These are phyloP conservation scores for Ennomos erosarius DNA, from an alignment of 2,888 invertebrate species.

Conservation along the genomic window DNA sequence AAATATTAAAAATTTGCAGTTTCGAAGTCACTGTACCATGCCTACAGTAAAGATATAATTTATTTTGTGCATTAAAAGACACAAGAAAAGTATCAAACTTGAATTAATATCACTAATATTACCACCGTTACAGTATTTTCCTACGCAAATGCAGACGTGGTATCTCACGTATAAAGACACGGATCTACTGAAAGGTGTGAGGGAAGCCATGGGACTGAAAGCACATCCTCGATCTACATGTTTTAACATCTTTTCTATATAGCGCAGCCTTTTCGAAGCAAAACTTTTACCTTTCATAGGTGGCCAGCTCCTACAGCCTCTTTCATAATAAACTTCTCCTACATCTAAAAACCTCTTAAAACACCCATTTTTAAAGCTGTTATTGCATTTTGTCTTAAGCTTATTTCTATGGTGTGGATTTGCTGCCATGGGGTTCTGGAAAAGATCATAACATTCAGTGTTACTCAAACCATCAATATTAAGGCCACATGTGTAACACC, in stretches of 20 bases:
- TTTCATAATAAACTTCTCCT: constrained; percentile 49
- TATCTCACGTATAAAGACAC: constrained; percentile 61
- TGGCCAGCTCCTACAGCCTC: constrained; percentile 54
- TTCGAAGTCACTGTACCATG: too few species aligned
- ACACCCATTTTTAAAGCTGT: constrained; percentile 22
- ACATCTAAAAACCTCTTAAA: constrained; percentile 53
- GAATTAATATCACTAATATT: background rate
- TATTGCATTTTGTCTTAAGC: constrained; percentile 11
- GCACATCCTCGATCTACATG: constrained; percentile 50
- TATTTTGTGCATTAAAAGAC: background rate
- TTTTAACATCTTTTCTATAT: constrained; percentile 46
- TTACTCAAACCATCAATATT: constrained; percentile 31
- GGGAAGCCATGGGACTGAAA: constrained; percentile 55
- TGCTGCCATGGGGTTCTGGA: constrained; percentile 13
- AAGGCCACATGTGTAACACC: constrained; percentile 54
- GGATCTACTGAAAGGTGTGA: constrained; percentile 59
- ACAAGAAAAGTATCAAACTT: background rate
- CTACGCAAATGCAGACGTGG: constrained; percentile 62
- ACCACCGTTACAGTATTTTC: constrained; percentile 55
- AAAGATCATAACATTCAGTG: constrained; percentile 41
- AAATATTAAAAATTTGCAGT: too few species aligned
- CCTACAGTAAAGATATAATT: too few species aligned
- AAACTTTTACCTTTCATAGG: constrained; percentile 46
- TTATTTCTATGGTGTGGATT: background rate
- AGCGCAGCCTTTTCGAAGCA: constrained; percentile 43